These are phyloP conservation scores for Temnothorax curvispinosus DNA, from an alignment of 1,140 invertebrate genomes.

Conservation along the genomic window DNA sequence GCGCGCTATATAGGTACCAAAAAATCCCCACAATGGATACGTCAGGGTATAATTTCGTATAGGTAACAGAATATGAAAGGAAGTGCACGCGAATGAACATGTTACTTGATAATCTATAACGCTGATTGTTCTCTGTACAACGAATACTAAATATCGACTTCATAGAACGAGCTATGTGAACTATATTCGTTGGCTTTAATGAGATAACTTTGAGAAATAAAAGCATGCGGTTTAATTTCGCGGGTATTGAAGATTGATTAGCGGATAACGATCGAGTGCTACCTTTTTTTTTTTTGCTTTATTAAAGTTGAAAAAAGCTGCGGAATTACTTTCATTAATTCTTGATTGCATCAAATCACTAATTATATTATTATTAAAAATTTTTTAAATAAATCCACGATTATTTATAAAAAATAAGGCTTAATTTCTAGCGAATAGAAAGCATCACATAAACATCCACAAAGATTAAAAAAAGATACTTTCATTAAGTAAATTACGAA, in stretches of 20 bases:
- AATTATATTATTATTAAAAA: not conserved
- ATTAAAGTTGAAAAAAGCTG: conserved; percentile 1
- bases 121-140: conserved; percentile 26
- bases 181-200: conserved; percentile 46
- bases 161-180: conserved; percentile 28
- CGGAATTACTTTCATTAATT: conserved; percentile 14
- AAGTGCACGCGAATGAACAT: conserved; percentile 15
- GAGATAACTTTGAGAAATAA: conserved; percentile 59
- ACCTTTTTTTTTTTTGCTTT: not conserved
- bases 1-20: not conserved
- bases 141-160: conserved; percentile 65
- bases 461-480: not conserved
- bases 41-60: conserved; percentile 19
- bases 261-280: conserved; percentile 30
- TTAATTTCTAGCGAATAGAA: not conserved
- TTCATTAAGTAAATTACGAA: not conserved
- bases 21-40: not conserved
- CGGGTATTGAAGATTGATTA: conserved; percentile 53
- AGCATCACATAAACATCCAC: not conserved
- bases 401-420: not conserved
- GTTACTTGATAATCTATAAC: conserved; percentile 68
- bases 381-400: not conserved
- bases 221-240: conserved; percentile 48
- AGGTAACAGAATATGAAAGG: conserved; percentile 1
- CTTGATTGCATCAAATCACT: not conserved